Percentiles rank a stretch among this genome's conserved stretches.
Conservation (phyloP, 2,113 vertebrate species). For the Alexandromys fortis region DNA sequence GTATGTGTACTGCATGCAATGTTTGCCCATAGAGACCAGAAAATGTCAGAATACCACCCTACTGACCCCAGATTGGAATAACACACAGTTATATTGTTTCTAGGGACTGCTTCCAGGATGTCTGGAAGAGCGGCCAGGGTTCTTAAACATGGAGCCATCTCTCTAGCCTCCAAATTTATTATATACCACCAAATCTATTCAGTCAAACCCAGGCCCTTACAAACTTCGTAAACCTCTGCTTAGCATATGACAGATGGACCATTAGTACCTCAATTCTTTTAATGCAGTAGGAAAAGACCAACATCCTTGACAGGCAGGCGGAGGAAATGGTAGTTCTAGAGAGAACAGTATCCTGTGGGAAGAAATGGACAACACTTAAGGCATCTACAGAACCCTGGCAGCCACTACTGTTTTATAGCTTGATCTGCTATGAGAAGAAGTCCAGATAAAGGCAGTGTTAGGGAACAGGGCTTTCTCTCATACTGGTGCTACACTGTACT, state of each 20-base stretch:
- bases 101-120: background rate
- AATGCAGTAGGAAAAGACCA: background rate
- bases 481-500: fast-evolving
- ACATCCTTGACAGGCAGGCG: background rate
- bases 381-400: too few relatives aligned
- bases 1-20: background rate
- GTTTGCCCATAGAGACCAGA: background rate
- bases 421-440: background rate
- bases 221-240: background rate
- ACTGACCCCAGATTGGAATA: background rate
- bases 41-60: background rate
- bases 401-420: background rate
- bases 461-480: background rate
- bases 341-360: background rate
- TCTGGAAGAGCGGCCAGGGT: background rate
- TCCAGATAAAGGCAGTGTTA: background rate
- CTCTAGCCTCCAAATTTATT: background rate
- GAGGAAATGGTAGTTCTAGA: background rate
- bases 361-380: too few relatives aligned
- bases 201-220: background rate
- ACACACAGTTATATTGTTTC: background rate
- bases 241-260: background rate
- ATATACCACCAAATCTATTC: background rate
- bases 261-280: background rate
- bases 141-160: background rate